A percentile compares a stretch with the other conserved stretches of the same genome.
phyloP scores from a whole-genome alignment of 1,140 invertebrate species.

The Papilio aristodemus region DNA sequence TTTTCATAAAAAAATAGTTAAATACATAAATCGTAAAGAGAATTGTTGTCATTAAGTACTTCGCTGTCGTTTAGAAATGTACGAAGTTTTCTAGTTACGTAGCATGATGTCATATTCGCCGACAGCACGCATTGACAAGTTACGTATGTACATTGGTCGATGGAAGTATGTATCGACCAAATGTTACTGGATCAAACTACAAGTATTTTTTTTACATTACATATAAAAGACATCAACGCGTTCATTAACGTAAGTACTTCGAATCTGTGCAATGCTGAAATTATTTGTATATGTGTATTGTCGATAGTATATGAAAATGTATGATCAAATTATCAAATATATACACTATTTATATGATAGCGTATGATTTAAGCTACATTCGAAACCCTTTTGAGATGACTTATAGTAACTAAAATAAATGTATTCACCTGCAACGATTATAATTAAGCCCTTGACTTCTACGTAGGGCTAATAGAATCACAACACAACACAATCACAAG shows the following conservation, averaged over 20 bases:
- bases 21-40: background rate
- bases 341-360: background rate
- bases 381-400: background rate
- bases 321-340: background rate
- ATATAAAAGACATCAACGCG: conserved; percentile 18
- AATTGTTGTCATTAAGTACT: conserved; percentile 3
- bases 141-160: conserved; percentile 12
- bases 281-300: no score
- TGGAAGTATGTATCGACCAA: background rate
- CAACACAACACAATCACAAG: conserved; percentile 71
- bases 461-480: conserved; percentile 23
- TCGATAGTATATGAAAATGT: no score
- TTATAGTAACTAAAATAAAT: background rate
- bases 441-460: conserved; percentile 41
- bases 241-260: background rate
- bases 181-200: background rate
- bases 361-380: background rate
- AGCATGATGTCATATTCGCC: conserved; percentile 24
- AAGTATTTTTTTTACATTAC: background rate
- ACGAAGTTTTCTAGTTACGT: conserved; percentile 19
- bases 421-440: conserved; percentile 44
- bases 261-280: background rate
- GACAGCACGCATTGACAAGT: conserved; percentile 21
- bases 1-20: background rate
- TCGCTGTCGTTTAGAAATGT: background rate